Base-by-base conservation (phyloP, 2,888 invertebrate species). In the Lithosia quadra region DNA sequence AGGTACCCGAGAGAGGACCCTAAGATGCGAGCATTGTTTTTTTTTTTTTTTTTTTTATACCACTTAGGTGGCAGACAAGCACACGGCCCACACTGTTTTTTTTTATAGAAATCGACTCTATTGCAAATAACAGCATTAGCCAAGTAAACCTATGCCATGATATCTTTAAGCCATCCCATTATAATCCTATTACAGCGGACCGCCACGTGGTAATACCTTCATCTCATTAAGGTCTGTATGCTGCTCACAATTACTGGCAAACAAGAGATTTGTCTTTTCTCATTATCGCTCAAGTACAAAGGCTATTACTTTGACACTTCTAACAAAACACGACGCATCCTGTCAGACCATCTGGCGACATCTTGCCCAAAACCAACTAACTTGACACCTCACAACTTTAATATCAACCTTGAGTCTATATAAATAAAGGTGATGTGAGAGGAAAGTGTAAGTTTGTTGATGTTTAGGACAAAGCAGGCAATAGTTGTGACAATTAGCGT, bases 321-420 rank as follows among this genome's bases (percentile, higher is more conserved):
- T 78, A 83, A 86, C 84, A 83, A 84, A 85, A 87, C 86, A 83
- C 71, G 75, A 83, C 79, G 78, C 87, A 81, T 86, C 86, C 86
- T 87, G 87, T 84, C 75, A 85, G 85, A 89, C 88, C 90, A 90
- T 88, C 87, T 89, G 89, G 89, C 86, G 78, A 74, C 78, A 59
- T 67, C 67, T 75, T 72, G 81, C 49, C 55, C 4, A 34, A 62
- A 28, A 81, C 81, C 73, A 82, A 83, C 72, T 76, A 73, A 66
- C 66, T 65, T 65, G 63, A 28, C 36, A 65, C 56, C 68, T 13
- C 49, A 21, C 49, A 10, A 66, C 33, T 24, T 33, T 33, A 77
- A 68, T 81, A 68, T 56, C 7, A 67, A 74, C 79, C 73, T 71
- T 84, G 81, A 53, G 18, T 7, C 13, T 2, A 43, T 55, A 34